These are phyloP conservation scores for Gila orcuttii DNA, from an alignment of 2,113 vertebrate genomes.

Conservation along the genomic window DNA sequence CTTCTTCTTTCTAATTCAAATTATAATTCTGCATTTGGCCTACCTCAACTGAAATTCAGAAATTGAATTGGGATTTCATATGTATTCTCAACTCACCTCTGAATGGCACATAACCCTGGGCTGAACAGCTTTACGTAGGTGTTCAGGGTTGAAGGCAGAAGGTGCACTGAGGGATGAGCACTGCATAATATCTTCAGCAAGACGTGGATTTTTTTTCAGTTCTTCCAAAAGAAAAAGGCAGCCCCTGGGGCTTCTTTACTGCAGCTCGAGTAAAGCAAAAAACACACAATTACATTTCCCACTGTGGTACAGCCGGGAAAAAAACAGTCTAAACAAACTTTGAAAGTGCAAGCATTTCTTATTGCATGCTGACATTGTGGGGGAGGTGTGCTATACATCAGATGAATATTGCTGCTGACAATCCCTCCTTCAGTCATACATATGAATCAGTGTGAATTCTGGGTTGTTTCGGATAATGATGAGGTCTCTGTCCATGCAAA, in stretches of 20 bases:
- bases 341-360: background rate
- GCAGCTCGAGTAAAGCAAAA: conserved; percentile 16
- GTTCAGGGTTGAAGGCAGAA: background rate
- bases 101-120: background rate
- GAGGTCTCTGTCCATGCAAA: background rate
- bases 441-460: conserved; percentile 13
- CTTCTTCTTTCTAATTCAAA: background rate
- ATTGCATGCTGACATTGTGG: background rate
- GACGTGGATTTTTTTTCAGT: background rate
- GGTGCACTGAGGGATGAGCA: background rate
- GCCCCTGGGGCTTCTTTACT: conserved; percentile 16
- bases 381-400: conserved; percentile 1
- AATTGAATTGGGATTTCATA: background rate
- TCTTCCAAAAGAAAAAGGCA: background rate
- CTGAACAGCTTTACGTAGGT: background rate
- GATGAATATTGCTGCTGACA: conserved; percentile 15
- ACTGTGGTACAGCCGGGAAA: background rate
- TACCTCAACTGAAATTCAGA: background rate
- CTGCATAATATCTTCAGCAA: conserved; percentile 21
- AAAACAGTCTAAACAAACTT: conserved; percentile 18
- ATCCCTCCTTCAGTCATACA: conserved; percentile 12
- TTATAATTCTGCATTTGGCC: no score
- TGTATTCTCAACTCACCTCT: background rate
- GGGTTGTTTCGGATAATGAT: conserved; percentile 1
- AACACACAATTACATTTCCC: conserved; percentile 9